Conservation (phyloP, 2,888 invertebrate species). For the Blastobasis adustella region DNA sequence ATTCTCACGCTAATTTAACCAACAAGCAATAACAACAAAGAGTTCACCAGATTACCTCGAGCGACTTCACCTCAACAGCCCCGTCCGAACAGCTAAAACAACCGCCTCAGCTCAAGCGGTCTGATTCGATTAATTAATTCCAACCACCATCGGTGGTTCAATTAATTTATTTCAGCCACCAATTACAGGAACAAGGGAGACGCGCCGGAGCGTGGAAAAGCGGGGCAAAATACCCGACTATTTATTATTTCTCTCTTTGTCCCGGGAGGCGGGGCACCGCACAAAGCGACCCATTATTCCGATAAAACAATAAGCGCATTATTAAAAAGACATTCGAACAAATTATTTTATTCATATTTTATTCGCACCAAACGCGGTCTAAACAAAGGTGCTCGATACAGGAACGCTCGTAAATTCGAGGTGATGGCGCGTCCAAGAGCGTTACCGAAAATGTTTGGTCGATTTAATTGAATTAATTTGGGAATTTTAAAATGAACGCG, state of each 20-base stretch:
- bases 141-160: constrained; percentile 36
- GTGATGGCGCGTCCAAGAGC: no score
- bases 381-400: constrained; percentile 59
- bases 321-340: constrained; percentile 73
- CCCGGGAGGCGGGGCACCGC: constrained; percentile 53
- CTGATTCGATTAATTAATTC: constrained; percentile 62
- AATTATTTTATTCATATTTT: constrained; percentile 72
- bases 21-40: constrained; percentile 26
- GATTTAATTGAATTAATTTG: no score
- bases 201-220: constrained; percentile 62
- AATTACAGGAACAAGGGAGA: constrained; percentile 64
- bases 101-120: constrained; percentile 49
- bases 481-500: no score
- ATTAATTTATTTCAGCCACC: constrained; percentile 53
- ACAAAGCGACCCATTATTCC: constrained; percentile 59
- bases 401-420: neutral
- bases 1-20: neutral
- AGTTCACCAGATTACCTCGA: constrained; percentile 29
- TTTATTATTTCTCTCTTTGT: constrained; percentile 70
- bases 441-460: no score
- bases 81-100: constrained; percentile 58
- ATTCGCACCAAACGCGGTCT: constrained; percentile 46
- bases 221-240: constrained; percentile 63
- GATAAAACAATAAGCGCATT: constrained; percentile 70
- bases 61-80: constrained; percentile 38